Percentiles rank a stretch among this genome's conserved stretches.
Evolutionary conservation across 2,888 invertebrate species (phyloP).

Genomic region (Emmelina monodactyla): DNA sequence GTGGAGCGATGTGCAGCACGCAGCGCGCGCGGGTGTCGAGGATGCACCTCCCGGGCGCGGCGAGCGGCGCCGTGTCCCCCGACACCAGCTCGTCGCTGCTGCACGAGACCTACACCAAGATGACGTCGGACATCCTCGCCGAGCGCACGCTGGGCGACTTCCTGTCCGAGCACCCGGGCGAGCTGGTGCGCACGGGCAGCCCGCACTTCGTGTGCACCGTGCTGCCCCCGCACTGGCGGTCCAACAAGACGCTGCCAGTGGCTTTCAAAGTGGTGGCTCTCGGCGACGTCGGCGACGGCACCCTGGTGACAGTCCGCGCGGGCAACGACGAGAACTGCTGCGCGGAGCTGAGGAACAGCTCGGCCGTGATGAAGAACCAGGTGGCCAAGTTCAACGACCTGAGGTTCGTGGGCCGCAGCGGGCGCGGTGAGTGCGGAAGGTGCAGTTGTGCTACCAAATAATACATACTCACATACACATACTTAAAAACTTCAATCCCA

Average conservation of each 20-base stretch:
- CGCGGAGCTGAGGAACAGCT: conserved; percentile 93
- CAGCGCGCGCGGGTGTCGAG: conserved; percentile 58
- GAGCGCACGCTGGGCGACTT: conserved; percentile 88
- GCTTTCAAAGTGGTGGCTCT: conserved; percentile 97
- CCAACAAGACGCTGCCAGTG: conserved; percentile 96
- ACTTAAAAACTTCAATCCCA: no score
- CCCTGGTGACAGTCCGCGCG: conserved; percentile 92
- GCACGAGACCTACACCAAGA: conserved; percentile 85
- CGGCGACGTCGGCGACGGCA: conserved; percentile 95
- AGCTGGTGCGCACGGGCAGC: conserved; percentile 89
- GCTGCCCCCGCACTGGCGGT: conserved; percentile 95
- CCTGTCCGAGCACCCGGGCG: conserved; percentile 89
- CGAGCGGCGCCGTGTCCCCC: conserved; percentile 69
- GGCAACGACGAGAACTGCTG: conserved; percentile 99
- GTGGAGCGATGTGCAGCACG: conserved; percentile 54
- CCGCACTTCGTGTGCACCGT: conserved; percentile 96
- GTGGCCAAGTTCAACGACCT: conserved; percentile 99
- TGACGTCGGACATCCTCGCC: conserved; percentile 89
- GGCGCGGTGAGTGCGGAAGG: conserved; percentile 87
- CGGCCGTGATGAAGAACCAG: conserved; percentile 97
- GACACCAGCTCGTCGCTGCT: conserved; percentile 76
- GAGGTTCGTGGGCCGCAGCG: conserved; percentile 97
- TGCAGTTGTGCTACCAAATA: conserved; percentile 63
- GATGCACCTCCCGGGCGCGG: conserved; percentile 62
- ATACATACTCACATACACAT: conserved; percentile 16